Percentiles rank a stretch among this genome's conserved stretches.
phyloP scores from a whole-genome alignment of 2,888 invertebrate species.

The Volucella bombylans region DNA sequence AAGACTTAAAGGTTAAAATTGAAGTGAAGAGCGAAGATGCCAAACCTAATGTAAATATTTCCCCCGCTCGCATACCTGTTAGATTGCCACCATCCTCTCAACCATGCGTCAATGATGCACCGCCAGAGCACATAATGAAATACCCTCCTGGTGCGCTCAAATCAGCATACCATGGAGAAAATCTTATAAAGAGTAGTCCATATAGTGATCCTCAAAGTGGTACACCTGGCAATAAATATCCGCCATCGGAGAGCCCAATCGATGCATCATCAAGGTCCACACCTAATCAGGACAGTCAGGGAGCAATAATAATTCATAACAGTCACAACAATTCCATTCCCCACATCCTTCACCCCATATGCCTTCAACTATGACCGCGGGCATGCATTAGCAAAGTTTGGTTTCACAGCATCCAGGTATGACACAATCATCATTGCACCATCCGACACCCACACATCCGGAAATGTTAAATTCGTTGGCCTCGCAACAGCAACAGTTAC shows the following conservation, averaged over 20 bases:
- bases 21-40: slow-evolving; percentile 84
- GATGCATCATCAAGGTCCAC: slow-evolving; percentile 82
- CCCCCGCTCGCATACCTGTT: slow-evolving; percentile 67
- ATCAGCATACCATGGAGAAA: slow-evolving; percentile 80
- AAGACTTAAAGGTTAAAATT: slow-evolving; percentile 89
- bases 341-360: slow-evolving; percentile 82
- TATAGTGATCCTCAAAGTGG: slow-evolving; percentile 78
- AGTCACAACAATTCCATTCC: slow-evolving; percentile 81
- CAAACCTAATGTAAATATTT: slow-evolving; percentile 76
- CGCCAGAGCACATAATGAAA: slow-evolving; percentile 76
- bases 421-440: slow-evolving; percentile 75
- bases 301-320: slow-evolving; percentile 81
- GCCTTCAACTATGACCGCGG: slow-evolving; percentile 81
- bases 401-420: slow-evolving; percentile 79
- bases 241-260: slow-evolving; percentile 81
- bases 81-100: slow-evolving; percentile 63
- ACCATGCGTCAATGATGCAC: slow-evolving; percentile 51
- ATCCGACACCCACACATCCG: slow-evolving; percentile 64
- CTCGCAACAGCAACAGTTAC: slow-evolving; percentile 71
- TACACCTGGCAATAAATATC: slow-evolving; percentile 76
- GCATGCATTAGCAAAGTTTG: slow-evolving; percentile 82
- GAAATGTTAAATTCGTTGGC: slow-evolving; percentile 60
- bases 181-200: slow-evolving; percentile 81
- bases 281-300: slow-evolving; percentile 82
- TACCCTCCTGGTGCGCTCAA: slow-evolving; percentile 79